phyloP scores from a whole-genome alignment of 2,797 vertebrate genomes.

The Acanthurus tractus region DNA sequence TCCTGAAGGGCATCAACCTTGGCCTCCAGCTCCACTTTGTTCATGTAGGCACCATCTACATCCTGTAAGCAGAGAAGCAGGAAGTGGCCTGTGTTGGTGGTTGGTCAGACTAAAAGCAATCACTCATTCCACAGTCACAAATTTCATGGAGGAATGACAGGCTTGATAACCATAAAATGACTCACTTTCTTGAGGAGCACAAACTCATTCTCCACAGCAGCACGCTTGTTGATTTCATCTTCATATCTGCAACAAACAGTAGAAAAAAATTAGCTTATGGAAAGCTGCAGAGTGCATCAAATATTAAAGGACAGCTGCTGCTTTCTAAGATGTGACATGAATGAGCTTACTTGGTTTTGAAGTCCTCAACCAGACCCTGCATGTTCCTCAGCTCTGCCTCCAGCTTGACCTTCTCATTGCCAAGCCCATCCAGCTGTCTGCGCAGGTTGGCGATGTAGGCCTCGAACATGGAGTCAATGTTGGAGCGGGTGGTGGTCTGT shows the following conservation, averaged over 20 bases:
- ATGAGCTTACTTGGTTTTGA: constrained; percentile 84
- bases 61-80: constrained; percentile 82
- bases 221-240: constrained; percentile 96
- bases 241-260: constrained; percentile 87
- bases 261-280: constrained; percentile 8
- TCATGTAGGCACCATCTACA: constrained; percentile 91
- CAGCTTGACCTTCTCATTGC: constrained; percentile 84
- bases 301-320: too few relatives aligned
- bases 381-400: constrained; percentile 86
- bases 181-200: constrained; percentile 96
- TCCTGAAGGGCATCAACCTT: constrained; percentile 89
- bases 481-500: constrained; percentile 83
- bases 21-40: constrained; percentile 92
- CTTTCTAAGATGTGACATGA: too few relatives aligned
- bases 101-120: neutral
- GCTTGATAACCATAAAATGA: neutral
- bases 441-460: constrained; percentile 84
- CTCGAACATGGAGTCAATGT: constrained; percentile 84
- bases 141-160: neutral
- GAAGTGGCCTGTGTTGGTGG: constrained; percentile 5
- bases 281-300: neutral
- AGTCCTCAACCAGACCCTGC: constrained; percentile 86
- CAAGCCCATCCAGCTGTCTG: constrained; percentile 85
- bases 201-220: constrained; percentile 93
- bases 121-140: neutral